These are phyloP conservation scores for Pristionchus mayeri DNA, from an alignment of 2,888 invertebrate genomes.

Conservation along the genomic window DNA sequence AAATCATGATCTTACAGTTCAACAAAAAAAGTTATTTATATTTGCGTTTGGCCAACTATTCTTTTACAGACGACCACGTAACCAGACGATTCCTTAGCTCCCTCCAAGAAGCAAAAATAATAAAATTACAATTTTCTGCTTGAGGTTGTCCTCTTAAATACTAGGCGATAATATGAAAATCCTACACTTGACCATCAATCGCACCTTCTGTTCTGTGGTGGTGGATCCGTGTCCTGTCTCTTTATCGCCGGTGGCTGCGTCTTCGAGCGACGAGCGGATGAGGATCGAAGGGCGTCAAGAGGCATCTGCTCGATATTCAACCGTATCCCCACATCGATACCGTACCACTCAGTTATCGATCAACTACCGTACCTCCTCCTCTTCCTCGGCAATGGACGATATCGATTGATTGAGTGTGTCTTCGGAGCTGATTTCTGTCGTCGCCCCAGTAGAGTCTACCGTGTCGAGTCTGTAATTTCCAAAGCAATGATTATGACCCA, in stretches of 20 bases:
- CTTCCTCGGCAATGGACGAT: constrained; percentile 19
- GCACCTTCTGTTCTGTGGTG: not conserved
- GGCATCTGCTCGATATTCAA: constrained; percentile 10
- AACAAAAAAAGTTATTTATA: too few species aligned
- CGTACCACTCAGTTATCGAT: not conserved
- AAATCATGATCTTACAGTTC: too few species aligned
- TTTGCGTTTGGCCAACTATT: too few species aligned
- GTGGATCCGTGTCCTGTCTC: constrained; percentile 22
- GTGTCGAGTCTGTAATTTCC: not conserved
- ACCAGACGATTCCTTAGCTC: too few species aligned
- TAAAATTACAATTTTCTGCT: too few species aligned
- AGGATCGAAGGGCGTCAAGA: not conserved
- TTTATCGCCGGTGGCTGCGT: not conserved
- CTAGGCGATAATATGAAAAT: too few species aligned
- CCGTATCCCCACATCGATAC: not conserved
- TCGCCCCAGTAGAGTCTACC: not conserved
- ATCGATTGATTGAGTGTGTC: constrained; percentile 35
- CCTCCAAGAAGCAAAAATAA: too few species aligned
- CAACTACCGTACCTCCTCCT: not conserved
- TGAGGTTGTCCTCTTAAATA: too few species aligned
- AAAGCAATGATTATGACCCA: not conserved
- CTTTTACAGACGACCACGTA: too few species aligned
- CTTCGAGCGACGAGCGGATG: not conserved
- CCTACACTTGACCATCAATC: too few species aligned
- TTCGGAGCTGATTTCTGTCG: not conserved